Percentiles rank a stretch among this genome's conserved stretches.
These are phyloP conservation scores for Pachliopta kotzebuea DNA, from an alignment of 2,888 invertebrate species.

Conservation along the genomic window DNA sequence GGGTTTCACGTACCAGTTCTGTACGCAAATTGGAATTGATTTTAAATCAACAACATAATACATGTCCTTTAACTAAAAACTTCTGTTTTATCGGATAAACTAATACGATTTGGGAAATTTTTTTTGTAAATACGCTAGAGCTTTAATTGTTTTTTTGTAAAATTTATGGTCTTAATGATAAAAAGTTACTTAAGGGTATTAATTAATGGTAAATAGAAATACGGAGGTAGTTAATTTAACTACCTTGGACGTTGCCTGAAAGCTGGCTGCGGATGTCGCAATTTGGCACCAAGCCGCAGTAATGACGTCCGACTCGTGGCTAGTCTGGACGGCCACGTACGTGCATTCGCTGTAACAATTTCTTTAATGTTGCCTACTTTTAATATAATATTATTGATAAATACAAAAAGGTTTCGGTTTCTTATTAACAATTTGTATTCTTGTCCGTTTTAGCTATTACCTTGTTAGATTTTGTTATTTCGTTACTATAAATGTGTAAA, in stretches of 20 bases:
- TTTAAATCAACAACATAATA: too few relatives aligned
- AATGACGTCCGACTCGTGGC: constrained; percentile 54
- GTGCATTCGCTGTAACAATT: constrained; percentile 55
- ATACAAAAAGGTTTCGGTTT: neutral
- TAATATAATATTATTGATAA: constrained; percentile 37
- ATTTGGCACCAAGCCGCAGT: constrained; percentile 66
- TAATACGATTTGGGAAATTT: too few relatives aligned
- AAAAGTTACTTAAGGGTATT: constrained; percentile 6
- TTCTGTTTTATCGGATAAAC: too few relatives aligned
- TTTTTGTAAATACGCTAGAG: too few relatives aligned
- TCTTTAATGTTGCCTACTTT: constrained; percentile 39
- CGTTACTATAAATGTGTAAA: too few relatives aligned
- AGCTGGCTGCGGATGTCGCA: constrained; percentile 61
- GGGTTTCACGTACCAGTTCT: too few relatives aligned
- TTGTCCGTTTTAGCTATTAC: too few relatives aligned
- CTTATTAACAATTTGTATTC: too few relatives aligned
- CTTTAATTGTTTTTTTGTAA: neutral
- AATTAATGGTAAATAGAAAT: constrained; percentile 21
- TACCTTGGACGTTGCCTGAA: constrained; percentile 21
- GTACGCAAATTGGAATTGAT: too few relatives aligned
- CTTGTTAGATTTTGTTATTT: too few relatives aligned
- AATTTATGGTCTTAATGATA: neutral
- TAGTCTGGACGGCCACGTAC: constrained; percentile 43
- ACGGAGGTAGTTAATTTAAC: constrained; percentile 24
- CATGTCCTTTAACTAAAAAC: too few relatives aligned